These are phyloP conservation scores for Cettia cetti DNA, from an alignment of 2,113 vertebrate genomes.

Conservation along the genomic window DNA sequence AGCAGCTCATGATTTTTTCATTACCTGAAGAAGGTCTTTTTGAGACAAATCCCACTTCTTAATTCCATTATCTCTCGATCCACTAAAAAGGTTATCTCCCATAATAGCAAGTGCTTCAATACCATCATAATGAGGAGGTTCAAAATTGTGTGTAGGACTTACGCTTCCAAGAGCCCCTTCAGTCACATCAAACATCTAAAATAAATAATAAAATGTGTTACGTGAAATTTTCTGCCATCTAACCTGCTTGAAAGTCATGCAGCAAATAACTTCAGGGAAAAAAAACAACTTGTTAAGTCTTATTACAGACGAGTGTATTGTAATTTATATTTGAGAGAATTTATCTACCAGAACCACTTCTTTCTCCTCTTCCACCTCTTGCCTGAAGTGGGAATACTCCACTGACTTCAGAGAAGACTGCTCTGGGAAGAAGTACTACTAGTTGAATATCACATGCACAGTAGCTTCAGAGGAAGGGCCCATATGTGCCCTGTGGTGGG, in stretches of 20 bases:
- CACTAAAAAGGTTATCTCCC: constrained; percentile 87
- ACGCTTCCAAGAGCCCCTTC: constrained; percentile 91
- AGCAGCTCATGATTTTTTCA: background rate
- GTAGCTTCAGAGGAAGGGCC: background rate
- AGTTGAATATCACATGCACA: background rate
- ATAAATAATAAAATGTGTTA: background rate
- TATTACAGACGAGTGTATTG: background rate
- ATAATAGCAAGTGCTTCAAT: constrained; percentile 87
- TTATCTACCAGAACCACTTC: background rate
- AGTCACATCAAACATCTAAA: constrained; percentile 92
- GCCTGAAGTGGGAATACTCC: background rate
- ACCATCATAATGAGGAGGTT: constrained; percentile 89
- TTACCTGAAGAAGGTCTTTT: constrained; percentile 89
- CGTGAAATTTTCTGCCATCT: background rate
- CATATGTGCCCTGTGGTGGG: background rate
- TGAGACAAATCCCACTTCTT: constrained; percentile 93
- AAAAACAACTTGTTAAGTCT: background rate
- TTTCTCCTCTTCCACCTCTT: background rate
- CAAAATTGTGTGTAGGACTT: constrained; percentile 84
- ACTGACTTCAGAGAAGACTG: background rate
- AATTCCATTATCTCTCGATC: constrained; percentile 90
- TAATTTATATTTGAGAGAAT: background rate
- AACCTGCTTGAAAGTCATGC: background rate
- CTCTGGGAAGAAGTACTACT: background rate
- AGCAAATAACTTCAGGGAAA: background rate